A percentile compares a stretch with the other conserved stretches of the same genome.
These are phyloP conservation scores for Rhodeus uyekii DNA, from an alignment of 2,797 vertebrate genomes.

Conservation along the genomic window DNA sequence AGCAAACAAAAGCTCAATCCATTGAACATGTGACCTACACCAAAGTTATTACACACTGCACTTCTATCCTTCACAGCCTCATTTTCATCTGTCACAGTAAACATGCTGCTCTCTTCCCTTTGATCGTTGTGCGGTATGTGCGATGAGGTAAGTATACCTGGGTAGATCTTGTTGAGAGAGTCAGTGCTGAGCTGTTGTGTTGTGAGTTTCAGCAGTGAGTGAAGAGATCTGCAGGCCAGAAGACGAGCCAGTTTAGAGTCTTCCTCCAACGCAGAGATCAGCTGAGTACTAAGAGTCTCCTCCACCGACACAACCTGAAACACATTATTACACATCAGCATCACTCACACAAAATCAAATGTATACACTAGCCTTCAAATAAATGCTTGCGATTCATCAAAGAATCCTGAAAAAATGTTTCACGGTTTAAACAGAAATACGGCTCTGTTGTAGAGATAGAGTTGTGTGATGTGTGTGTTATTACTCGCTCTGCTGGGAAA, in stretches of 20 bases:
- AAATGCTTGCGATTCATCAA: neutral
- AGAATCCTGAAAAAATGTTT: neutral
- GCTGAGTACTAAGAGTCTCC: conserved; percentile 71
- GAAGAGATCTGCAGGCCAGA: conserved; percentile 82
- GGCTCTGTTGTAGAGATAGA: neutral
- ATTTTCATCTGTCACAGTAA: neutral
- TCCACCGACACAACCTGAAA: conserved; percentile 78
- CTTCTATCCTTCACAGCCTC: neutral
- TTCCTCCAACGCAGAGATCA: conserved; percentile 86
- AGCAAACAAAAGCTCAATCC: neutral
- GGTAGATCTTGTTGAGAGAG: conserved; percentile 84
- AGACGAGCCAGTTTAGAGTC: conserved; percentile 84
- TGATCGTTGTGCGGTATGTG: neutral
- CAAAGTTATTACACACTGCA: neutral
- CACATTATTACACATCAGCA: neutral
- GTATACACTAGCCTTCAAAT: neutral
- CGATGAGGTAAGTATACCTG: conserved; percentile 72
- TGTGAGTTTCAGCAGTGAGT: conserved; percentile 70
- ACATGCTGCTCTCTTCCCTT: neutral
- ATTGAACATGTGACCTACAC: neutral
- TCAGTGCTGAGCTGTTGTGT: conserved; percentile 73
- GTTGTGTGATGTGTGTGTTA: neutral
- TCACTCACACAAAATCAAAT: neutral
- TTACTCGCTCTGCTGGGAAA: conserved; percentile 83
- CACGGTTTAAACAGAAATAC: neutral